These are phyloP conservation scores for Oryzias sinensis DNA, from an alignment of 2,797 vertebrate genomes.

Conservation along the genomic window DNA sequence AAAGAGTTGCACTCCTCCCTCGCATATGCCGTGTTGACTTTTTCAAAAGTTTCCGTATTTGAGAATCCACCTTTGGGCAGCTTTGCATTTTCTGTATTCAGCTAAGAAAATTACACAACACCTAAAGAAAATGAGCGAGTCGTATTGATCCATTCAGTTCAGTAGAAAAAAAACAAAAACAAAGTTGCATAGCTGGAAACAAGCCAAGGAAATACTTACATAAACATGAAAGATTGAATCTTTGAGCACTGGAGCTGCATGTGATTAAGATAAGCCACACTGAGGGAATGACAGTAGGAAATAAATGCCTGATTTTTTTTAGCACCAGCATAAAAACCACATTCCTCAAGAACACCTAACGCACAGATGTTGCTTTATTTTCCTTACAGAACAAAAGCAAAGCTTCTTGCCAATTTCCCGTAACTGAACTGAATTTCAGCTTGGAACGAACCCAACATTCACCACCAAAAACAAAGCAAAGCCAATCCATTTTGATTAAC, in stretches of 20 bases:
- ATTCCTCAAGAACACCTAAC: constrained; percentile 44
- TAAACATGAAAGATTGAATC: constrained; percentile 26
- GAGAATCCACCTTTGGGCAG: constrained; percentile 19
- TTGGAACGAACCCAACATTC: not conserved
- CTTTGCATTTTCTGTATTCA: constrained; percentile 9
- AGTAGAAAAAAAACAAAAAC: not conserved
- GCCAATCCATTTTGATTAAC: constrained; percentile 3
- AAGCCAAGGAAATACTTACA: constrained; percentile 10
- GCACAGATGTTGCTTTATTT: constrained; percentile 59
- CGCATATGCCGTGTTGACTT: constrained; percentile 60
- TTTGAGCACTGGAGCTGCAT: constrained; percentile 17
- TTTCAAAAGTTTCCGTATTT: constrained; percentile 37
- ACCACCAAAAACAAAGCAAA: constrained; percentile 10
- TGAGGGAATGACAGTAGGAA: constrained; percentile 24
- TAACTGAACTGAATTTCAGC: not conserved
- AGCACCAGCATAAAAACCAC: constrained; percentile 38
- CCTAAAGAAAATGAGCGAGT: constrained; percentile 10
- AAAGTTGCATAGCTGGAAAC: constrained; percentile 14
- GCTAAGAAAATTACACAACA: constrained; percentile 22
- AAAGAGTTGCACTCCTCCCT: constrained; percentile 64
- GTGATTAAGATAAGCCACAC: constrained; percentile 44
- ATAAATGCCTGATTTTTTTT: constrained; percentile 43
- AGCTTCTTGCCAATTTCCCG: not conserved
- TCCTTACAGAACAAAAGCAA: constrained; percentile 23
- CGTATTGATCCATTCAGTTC: constrained; percentile 18